Base-by-base conservation (phyloP, 2,797 vertebrate genomes). In the Microctenopoma stevenorrisi region DNA sequence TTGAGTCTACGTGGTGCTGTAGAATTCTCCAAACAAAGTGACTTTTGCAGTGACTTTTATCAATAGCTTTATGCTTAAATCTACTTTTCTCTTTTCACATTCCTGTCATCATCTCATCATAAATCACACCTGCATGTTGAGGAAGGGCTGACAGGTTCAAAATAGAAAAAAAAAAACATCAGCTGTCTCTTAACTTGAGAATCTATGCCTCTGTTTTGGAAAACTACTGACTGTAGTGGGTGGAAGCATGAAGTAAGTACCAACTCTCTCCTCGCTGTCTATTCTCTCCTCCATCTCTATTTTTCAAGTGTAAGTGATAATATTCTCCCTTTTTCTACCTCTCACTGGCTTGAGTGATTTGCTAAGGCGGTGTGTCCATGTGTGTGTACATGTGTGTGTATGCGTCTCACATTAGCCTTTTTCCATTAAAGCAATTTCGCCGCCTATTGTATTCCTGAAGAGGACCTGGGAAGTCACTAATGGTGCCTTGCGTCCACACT, bases 401-500 rank as follows among this genome's bases (percentile, higher is more conserved):
- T 37, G 78, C 62, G 68, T 91, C 90, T 91, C 92, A 83, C 90
- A 93, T 94, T 94, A 93, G 93, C 92, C 92, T 93, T 91, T 93
- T 92, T 93, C 92, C 94, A 94, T 94, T 93, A 95, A 93, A 91
- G 91, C 93, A 94, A 95, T 94, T 95, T 94, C 68, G 74, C 91
- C 87, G 83, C 92, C 94, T 92, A 94, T 95, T 94, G 94, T 93
- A 91, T 92, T 93, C 89, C 89, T 93, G 93, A 95, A 94, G 93
- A 93, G 93, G 93, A 93, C 93, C 93, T 91, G 93, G 92, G 93
- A 94, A 94, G 94, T 93, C 91, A 94, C 94, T 94, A 94, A 95
- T 94, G 93, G 93, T 92, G 91, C 91, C 92, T 92, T 92, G 86
- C 90, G 79, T 92, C 84, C 90, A 89, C 90, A 90, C 89, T 86